Percentiles rank a stretch among this genome's conserved stretches.
These are phyloP conservation scores for Porites cylindrica DNA, from an alignment of 92 coral and sea anemone genomes.

Conservation along the genomic window DNA sequence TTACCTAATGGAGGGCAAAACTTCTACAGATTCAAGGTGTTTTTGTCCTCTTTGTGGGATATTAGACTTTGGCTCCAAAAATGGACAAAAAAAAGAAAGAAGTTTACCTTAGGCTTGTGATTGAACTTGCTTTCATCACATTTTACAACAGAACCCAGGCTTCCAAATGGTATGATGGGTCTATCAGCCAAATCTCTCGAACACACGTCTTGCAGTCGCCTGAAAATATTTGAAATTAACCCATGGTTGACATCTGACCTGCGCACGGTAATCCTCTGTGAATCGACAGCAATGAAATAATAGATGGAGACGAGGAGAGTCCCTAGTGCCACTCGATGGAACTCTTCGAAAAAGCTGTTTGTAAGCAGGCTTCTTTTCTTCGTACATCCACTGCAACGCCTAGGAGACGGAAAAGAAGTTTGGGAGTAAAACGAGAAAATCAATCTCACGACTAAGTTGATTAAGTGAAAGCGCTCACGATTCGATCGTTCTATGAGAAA, in stretches of 20 bases:
- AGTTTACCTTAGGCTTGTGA: neutral
- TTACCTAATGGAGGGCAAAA: too few species aligned
- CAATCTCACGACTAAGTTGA: neutral
- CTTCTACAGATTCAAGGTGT: too few species aligned
- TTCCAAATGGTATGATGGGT: neutral
- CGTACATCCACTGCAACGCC: neutral
- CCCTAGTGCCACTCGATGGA: constrained; percentile 41
- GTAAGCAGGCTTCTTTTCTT: constrained; percentile 47
- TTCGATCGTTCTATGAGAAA: too few species aligned
- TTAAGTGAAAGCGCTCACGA: too few species aligned
- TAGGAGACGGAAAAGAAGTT: neutral
- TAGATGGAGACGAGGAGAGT: constrained; percentile 26
- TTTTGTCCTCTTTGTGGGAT: too few species aligned
- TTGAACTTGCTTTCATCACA: neutral
- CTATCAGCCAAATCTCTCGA: neutral
- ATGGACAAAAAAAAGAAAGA: too few species aligned
- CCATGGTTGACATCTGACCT: neutral
- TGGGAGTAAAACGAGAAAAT: neutral
- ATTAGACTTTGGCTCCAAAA: too few species aligned
- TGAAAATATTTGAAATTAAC: neutral
- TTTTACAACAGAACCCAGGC: neutral
- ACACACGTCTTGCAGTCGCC: neutral
- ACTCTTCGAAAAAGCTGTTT: constrained; percentile 64
- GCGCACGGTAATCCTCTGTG: neutral
- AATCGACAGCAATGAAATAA: constrained; percentile 9